These are phyloP conservation scores for Cotesia vestalis DNA, from an alignment of 1,140 invertebrate genomes.

Conservation along the genomic window DNA sequence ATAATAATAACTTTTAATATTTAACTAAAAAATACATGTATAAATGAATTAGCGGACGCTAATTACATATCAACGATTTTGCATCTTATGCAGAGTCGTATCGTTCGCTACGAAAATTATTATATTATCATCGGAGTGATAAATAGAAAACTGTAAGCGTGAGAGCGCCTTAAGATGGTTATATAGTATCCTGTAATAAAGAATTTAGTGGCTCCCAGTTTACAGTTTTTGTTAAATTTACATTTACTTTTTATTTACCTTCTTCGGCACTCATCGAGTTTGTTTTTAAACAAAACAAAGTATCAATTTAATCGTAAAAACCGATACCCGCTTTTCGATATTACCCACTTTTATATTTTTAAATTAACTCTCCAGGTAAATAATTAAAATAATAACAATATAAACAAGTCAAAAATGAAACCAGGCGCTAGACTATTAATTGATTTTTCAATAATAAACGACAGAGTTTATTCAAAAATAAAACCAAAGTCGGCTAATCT, in stretches of 20 bases:
- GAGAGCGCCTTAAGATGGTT: constrained; percentile 8
- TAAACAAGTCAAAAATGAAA: constrained; percentile 43
- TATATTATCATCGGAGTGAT: not conserved
- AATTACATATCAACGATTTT: constrained; percentile 12
- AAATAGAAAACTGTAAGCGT: constrained; percentile 30
- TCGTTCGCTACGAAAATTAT: not conserved
- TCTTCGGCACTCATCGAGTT: not conserved
- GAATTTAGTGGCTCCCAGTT: constrained; percentile 21
- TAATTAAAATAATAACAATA: not conserved
- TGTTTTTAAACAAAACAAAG: not conserved
- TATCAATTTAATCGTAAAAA: not conserved
- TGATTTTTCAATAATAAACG: constrained; percentile 63
- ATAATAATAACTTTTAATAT: constrained; percentile 3
- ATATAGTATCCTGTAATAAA: constrained; percentile 28
- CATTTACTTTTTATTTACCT: constrained; percentile 26
- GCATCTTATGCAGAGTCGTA: not conserved
- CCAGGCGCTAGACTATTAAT: constrained; percentile 55
- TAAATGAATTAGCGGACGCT: too few species aligned
- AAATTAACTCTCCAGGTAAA: not conserved
- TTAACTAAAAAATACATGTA: constrained; percentile 4
- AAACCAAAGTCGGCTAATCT: constrained; percentile 59
- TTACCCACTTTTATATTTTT: not conserved
- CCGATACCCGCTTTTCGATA: too few species aligned
- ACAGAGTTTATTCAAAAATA: constrained; percentile 56
- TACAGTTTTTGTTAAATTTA: constrained; percentile 31